phyloP scores from a whole-genome alignment of 2,888 invertebrate genomes.

The Archips crataeganus region DNA sequence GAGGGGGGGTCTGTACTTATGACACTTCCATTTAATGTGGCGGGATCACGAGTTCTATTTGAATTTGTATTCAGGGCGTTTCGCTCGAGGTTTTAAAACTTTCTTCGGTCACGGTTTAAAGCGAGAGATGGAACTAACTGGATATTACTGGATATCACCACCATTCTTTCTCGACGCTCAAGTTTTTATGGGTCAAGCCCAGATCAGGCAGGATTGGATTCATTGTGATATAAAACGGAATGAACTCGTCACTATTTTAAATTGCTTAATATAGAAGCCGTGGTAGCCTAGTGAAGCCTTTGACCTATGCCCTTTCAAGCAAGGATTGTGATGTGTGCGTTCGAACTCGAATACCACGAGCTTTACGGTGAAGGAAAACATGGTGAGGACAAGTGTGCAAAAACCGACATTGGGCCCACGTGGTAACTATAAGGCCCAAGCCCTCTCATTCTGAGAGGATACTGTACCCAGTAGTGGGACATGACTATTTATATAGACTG shows the following conservation, averaged over 20 bases:
- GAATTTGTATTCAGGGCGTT: conserved; percentile 75
- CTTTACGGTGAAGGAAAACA: no score
- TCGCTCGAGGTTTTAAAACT: conserved; percentile 72
- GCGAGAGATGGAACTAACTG: conserved; percentile 74
- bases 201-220: conserved; percentile 74
- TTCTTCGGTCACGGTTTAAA: conserved; percentile 73
- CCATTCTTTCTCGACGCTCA: conserved; percentile 68
- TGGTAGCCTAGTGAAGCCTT: no score
- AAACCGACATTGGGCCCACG: no score
- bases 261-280: not conserved
- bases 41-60: conserved; percentile 61
- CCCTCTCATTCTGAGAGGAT: no score
- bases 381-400: no score
- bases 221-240: conserved; percentile 52
- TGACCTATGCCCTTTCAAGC: no score
- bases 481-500: no score
- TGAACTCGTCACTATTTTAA: conserved; percentile 48
- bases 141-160: conserved; percentile 71
- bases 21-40: conserved; percentile 58
- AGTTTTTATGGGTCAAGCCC: conserved; percentile 82
- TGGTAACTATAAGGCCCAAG: no score
- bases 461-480: no score
- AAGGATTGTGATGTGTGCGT: no score
- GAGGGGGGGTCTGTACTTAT: conserved; percentile 59
- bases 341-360: no score